phyloP scores from a whole-genome alignment of 2,888 invertebrate species.

The Epinotia ramella region DNA sequence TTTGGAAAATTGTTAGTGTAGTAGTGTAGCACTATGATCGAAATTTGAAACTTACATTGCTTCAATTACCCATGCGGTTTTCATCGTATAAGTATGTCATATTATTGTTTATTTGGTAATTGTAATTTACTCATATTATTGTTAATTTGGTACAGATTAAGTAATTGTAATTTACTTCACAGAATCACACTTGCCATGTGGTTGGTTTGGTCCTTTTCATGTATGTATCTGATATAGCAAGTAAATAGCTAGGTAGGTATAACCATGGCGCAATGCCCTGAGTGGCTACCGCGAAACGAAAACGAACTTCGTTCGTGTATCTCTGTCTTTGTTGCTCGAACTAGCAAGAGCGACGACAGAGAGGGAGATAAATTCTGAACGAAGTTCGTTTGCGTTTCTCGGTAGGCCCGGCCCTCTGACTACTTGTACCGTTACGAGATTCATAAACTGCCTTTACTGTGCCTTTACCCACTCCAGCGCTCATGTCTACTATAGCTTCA shows the following conservation, averaged over 20 bases:
- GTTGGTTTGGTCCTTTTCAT: neutral
- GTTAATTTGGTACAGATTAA: too few species aligned
- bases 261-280: neutral
- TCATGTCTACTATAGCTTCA: neutral
- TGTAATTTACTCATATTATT: neutral
- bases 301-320: too few species aligned
- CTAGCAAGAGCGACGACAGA: too few species aligned
- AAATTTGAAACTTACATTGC: too few species aligned
- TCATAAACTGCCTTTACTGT: neutral
- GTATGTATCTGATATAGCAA: neutral
- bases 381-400: too few species aligned
- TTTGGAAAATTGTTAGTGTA: too few species aligned
- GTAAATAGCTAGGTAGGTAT: neutral
- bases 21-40: too few species aligned
- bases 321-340: too few species aligned
- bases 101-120: neutral
- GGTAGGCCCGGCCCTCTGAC: neutral
- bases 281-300: neutral
- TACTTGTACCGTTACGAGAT: neutral
- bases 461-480: neutral
- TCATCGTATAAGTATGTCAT: too few species aligned
- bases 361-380: too few species aligned
- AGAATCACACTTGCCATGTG: neutral
- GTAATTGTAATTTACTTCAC: neutral
- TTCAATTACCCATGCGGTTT: too few species aligned